phyloP scores from a whole-genome alignment of 1,140 invertebrate species.

The Bombus superbus region DNA sequence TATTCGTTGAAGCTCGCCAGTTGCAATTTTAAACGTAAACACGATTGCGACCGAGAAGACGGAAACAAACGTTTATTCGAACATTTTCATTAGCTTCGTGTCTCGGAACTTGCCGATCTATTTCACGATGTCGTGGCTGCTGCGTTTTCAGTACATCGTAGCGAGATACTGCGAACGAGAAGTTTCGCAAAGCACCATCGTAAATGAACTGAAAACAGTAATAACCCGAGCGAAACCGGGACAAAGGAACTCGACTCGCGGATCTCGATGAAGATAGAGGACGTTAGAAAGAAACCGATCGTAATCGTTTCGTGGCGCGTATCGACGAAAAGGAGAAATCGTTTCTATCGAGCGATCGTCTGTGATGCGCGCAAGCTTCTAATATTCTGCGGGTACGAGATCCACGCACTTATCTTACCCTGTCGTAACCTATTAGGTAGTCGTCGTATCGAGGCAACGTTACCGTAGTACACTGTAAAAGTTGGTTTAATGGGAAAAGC shows the following conservation, averaged over 20 bases:
- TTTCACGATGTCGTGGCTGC: neutral
- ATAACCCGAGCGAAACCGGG: slow-evolving; percentile 5
- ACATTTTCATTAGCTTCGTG: neutral
- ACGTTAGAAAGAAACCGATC: neutral
- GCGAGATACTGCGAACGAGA: neutral
- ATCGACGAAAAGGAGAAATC: neutral
- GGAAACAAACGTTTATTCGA: neutral
- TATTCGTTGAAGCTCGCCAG: neutral
- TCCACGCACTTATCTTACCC: neutral
- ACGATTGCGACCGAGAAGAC: neutral
- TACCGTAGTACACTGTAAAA: neutral
- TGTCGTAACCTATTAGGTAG: neutral
- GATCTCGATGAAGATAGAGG: neutral
- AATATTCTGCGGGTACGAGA: neutral
- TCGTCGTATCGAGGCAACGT: neutral
- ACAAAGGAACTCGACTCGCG: neutral
- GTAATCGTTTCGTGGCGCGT: slow-evolving; percentile 1
- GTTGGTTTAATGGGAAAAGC: neutral
- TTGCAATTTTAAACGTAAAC: neutral
- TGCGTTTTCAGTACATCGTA: neutral
- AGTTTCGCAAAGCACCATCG: neutral
- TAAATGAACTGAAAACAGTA: slow-evolving; percentile 29
- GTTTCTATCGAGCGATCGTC: neutral
- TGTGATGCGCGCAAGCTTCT: neutral
- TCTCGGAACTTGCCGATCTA: neutral